Conservation (phyloP, 1,140 invertebrate genomes). For the Magallana gigas region DNA sequence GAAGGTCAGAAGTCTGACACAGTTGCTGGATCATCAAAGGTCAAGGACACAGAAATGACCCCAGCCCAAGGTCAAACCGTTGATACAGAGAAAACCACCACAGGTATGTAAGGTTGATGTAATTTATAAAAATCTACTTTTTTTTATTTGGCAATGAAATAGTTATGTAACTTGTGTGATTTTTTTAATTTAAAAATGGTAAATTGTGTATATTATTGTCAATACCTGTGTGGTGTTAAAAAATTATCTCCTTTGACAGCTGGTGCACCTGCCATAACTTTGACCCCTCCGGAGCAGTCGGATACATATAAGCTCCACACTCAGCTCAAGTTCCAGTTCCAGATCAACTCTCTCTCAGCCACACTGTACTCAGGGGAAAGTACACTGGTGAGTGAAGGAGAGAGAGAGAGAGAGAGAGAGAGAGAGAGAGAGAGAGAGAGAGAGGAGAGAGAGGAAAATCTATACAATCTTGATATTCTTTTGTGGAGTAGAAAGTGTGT, state of each 20-base stretch:
- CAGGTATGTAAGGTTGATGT: not conserved
- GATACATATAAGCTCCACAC: constrained; percentile 40
- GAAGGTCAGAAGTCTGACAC: constrained; percentile 80
- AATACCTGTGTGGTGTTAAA: no score
- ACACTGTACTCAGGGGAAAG: constrained; percentile 67
- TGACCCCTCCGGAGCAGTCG: constrained; percentile 32
- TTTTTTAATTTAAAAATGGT: no score
- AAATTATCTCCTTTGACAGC: not conserved
- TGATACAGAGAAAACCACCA: not conserved
- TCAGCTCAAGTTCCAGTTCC: constrained; percentile 68
- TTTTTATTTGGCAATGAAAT: no score
- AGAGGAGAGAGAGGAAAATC: no score
- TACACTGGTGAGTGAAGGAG: constrained; percentile 60
- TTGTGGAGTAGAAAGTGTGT: no score
- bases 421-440: no score
- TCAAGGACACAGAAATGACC: constrained; percentile 19
- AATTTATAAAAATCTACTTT: no score
- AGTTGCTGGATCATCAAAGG: constrained; percentile 16
- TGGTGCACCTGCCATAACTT: not conserved
- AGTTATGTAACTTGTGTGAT: no score
- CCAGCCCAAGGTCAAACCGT: not conserved
- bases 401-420: not conserved
- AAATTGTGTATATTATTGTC: no score
- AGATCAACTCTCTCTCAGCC: constrained; percentile 65
- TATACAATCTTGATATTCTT: no score